phyloP scores from a whole-genome alignment of 2,888 invertebrate species.

The Limnephilus auricula region DNA sequence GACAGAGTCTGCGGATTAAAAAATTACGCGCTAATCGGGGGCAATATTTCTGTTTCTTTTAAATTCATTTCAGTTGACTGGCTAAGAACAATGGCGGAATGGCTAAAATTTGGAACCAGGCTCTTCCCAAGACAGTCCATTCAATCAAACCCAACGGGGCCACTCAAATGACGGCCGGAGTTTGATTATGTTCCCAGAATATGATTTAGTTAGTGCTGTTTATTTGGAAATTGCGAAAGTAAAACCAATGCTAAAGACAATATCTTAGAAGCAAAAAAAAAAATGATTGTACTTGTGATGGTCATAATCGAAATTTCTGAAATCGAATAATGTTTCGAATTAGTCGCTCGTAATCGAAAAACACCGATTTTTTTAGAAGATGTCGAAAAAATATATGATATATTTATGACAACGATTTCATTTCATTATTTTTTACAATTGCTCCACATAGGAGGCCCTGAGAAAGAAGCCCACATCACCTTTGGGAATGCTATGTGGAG shows the following conservation, averaged over 20 bases:
- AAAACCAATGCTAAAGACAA: not conserved
- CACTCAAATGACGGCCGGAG: not conserved
- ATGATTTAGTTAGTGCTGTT: not conserved
- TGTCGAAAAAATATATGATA: no score
- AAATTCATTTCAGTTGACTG: not conserved
- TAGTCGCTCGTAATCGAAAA: no score
- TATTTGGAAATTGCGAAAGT: not conserved
- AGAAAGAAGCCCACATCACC: no score
- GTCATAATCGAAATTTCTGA: not conserved
- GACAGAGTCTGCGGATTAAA: not conserved
- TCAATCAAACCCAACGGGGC: conserved; percentile 20
- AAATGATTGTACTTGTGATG: not conserved
- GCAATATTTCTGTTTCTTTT: conserved; percentile 18
- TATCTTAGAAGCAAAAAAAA: not conserved
- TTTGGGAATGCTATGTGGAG: no score
- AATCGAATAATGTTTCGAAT: no score
- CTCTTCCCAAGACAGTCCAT: conserved; percentile 28
- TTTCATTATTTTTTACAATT: no score
- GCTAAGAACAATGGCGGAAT: conserved; percentile 13
- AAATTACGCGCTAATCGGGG: conserved; percentile 10
- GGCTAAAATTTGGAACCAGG: not conserved
- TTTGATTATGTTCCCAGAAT: conserved; percentile 26
- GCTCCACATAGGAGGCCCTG: no score
- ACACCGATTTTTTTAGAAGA: no score
- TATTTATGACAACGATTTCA: no score